Percentiles rank a stretch among this genome's conserved stretches.
These are phyloP conservation scores for Goniozus legneri DNA, from an alignment of 1,140 invertebrate genomes.

Conservation along the genomic window DNA sequence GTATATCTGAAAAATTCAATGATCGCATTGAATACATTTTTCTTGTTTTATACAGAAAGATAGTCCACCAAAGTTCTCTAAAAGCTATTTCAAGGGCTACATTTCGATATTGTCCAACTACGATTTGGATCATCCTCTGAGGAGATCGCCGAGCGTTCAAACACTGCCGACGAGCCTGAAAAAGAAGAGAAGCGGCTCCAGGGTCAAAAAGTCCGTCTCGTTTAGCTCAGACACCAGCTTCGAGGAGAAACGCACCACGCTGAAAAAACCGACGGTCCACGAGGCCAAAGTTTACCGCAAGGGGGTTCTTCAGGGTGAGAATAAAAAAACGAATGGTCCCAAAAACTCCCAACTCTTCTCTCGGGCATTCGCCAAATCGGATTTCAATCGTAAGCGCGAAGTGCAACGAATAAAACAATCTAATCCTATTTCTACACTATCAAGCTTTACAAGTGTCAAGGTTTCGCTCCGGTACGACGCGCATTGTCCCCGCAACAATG, in stretches of 20 bases:
- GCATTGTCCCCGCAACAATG: too few species aligned
- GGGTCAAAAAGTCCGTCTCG: constrained; percentile 45
- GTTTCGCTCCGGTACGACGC: too few species aligned
- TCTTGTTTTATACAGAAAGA: too few species aligned
- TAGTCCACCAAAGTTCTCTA: too few species aligned
- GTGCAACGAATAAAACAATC: neutral
- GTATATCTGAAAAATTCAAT: too few species aligned
- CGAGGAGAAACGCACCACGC: constrained; percentile 27
- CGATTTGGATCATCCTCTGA: constrained; percentile 7
- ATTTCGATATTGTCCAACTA: constrained; percentile 8
- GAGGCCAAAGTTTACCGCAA: constrained; percentile 45
- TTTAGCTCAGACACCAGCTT: constrained; percentile 49
- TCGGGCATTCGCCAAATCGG: constrained; percentile 12
- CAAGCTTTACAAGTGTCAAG: too few species aligned
- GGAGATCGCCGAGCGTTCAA: constrained; percentile 25
- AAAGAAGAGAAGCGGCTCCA: constrained; percentile 14
- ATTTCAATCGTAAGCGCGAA: neutral
- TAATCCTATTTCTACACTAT: too few species aligned
- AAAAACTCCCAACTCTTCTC: too few species aligned
- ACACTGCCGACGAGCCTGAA: constrained; percentile 23
- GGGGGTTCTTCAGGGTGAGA: constrained; percentile 44
- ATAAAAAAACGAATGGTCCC: too few species aligned
- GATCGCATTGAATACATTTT: too few species aligned
- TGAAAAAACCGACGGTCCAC: constrained; percentile 34
- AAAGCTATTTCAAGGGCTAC: constrained; percentile 12